Conservation (phyloP, 2,888 invertebrate species). For the Eubasilissa splendida region DNA sequence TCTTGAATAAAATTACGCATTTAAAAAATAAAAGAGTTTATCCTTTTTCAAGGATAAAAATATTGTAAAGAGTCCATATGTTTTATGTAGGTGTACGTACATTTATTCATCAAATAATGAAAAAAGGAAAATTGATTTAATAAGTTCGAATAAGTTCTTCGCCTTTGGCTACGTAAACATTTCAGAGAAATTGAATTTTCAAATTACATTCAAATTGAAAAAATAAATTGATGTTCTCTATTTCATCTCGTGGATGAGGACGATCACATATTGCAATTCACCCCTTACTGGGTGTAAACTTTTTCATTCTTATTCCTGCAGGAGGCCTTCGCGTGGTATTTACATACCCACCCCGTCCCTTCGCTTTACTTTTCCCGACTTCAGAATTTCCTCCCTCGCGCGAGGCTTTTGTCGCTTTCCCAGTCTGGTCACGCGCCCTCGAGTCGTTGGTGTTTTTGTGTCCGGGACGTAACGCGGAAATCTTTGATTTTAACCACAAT, state of each 20-base stretch:
- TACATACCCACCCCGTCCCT: conserved; percentile 17
- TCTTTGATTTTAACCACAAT: conserved; percentile 53
- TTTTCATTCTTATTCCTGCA: conserved; percentile 32
- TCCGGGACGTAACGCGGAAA: conserved; percentile 42
- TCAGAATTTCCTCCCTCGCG: conserved; percentile 2
- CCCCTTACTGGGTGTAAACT: conserved; percentile 36
- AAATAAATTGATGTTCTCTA: conserved; percentile 33
- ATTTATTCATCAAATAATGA: too few relatives aligned
- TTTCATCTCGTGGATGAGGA: conserved; percentile 12
- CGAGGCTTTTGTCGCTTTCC: conserved; percentile 16
- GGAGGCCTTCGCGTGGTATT: conserved; percentile 31
- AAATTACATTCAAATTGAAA: conserved; percentile 24
- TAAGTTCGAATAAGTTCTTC: too few relatives aligned
- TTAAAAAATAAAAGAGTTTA: too few relatives aligned
- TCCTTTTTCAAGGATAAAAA: too few relatives aligned
- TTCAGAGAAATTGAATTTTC: not conserved
- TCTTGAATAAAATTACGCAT: too few relatives aligned
- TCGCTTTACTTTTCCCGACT: conserved; percentile 26
- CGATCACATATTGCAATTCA: conserved; percentile 29
- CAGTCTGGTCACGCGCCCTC: conserved; percentile 46
- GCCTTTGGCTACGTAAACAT: too few relatives aligned
- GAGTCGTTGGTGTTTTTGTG: conserved; percentile 45
- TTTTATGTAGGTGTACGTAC: too few relatives aligned
- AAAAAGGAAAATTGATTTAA: too few relatives aligned
- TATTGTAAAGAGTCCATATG: too few relatives aligned